Evolutionary conservation across 2,113 vertebrate species (phyloP).

Genomic region (Eubucco bourcierii): DNA sequence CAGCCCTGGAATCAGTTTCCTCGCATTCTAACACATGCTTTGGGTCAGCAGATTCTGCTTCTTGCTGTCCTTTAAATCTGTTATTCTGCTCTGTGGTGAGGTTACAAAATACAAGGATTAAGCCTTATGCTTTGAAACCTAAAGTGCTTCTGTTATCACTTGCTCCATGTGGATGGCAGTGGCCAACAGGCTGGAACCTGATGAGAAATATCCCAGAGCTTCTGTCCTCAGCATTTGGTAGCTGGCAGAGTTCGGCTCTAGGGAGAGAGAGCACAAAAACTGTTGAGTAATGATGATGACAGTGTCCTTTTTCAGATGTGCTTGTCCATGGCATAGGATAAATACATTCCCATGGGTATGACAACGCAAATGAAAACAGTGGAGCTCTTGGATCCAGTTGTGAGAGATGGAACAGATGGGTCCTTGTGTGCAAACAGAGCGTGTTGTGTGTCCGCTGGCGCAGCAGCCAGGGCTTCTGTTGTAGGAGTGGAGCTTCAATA

Average conservation of each 20-base stretch:
- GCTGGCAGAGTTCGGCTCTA: not conserved
- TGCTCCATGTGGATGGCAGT: not conserved
- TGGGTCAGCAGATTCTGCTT: not conserved
- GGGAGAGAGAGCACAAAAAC: not conserved
- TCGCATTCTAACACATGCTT: not conserved
- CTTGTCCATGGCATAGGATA: not conserved
- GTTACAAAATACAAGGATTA: not conserved
- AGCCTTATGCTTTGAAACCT: not conserved
- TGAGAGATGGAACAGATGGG: slow-evolving; percentile 48
- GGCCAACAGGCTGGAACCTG: not conserved
- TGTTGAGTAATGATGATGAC: not conserved
- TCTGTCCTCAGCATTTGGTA: not conserved
- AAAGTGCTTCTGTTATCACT: accelerated
- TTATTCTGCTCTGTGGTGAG: not conserved
- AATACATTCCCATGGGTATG: not conserved
- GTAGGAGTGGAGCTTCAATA: not conserved
- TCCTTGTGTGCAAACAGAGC: slow-evolving; percentile 24
- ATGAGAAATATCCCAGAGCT: not conserved
- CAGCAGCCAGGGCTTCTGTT: not conserved
- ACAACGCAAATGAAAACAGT: not conserved
- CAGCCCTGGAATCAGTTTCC: not conserved
- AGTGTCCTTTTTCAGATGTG: not conserved
- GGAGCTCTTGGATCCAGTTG: slow-evolving; percentile 22
- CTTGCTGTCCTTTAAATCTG: not conserved
- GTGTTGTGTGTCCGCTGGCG: not conserved